phyloP scores from a whole-genome alignment of 1,140 invertebrate species.

The Pantala flavescens region DNA sequence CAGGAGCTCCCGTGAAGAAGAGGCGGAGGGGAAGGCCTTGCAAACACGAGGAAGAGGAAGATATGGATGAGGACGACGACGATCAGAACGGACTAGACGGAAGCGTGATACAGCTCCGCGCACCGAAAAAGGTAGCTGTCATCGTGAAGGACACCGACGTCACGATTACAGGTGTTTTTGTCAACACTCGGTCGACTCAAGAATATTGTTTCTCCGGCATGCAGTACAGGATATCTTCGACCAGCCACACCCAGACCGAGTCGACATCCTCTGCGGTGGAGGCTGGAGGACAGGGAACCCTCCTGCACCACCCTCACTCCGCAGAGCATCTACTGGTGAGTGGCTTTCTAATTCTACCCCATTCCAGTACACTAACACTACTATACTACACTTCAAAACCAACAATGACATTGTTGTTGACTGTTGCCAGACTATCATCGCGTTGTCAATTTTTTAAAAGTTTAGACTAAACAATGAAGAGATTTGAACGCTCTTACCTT shows the following conservation, averaged over 20 bases:
- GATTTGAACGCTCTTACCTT: too few relatives aligned
- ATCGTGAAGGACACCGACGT: slow-evolving; percentile 75
- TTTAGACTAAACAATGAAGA: too few relatives aligned
- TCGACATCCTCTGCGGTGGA: slow-evolving; percentile 60
- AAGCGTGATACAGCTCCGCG: slow-evolving; percentile 26
- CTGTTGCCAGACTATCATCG: too few relatives aligned
- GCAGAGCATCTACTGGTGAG: not conserved
- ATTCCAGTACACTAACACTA: too few relatives aligned
- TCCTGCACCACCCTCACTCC: not conserved
- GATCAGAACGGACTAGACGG: slow-evolving; percentile 25
- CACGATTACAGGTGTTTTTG: slow-evolving; percentile 65
- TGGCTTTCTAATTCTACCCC: not conserved
- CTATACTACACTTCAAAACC: too few relatives aligned
- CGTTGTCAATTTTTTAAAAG: too few relatives aligned
- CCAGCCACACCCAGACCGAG: slow-evolving; percentile 66
- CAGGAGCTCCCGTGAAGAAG: slow-evolving; percentile 32
- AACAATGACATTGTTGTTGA: too few relatives aligned
- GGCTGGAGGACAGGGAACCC: not conserved
- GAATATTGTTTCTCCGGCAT: slow-evolving; percentile 71
- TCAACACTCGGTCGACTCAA: slow-evolving; percentile 63
- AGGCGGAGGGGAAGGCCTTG: slow-evolving; percentile 16
- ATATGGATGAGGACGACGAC: slow-evolving; percentile 8
- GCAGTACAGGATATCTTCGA: slow-evolving; percentile 67
- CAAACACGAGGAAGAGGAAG: slow-evolving; percentile 19
- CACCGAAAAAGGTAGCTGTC: slow-evolving; percentile 51